These are phyloP conservation scores for Silurus meridionalis DNA, from an alignment of 2,113 vertebrate species.

Conservation along the genomic window DNA sequence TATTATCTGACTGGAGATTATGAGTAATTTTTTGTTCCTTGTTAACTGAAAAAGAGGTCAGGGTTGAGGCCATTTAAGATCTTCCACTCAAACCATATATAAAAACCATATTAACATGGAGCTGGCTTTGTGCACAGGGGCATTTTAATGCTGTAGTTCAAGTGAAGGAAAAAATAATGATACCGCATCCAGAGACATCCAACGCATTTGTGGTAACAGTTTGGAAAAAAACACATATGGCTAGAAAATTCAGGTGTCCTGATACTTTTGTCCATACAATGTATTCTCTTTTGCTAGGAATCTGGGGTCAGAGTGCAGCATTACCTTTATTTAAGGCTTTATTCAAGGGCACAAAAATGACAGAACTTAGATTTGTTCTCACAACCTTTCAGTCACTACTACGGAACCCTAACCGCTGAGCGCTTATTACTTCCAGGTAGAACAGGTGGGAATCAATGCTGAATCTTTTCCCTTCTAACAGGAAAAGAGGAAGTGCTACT, in stretches of 20 bases:
- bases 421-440: slow-evolving; percentile 7
- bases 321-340: neutral
- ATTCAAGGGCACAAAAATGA: neutral
- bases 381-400: neutral
- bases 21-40: neutral
- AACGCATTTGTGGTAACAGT: no score
- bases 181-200: no score
- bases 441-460: slow-evolving; percentile 22
- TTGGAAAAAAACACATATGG: no score
- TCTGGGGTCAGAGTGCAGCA: neutral
- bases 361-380: neutral
- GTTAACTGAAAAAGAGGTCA: no score
- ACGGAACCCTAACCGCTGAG: neutral
- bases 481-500: neutral
- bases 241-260: no score
- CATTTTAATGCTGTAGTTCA: no score
- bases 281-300: neutral
- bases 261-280: no score
- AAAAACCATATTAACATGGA: no score
- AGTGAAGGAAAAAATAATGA: no score
- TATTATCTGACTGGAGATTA: neutral
- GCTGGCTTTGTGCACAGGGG: no score
- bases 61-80: no score
- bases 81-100: no score
- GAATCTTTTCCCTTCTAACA: neutral